A percentile compares a stretch with the other conserved stretches of the same genome.
Evolutionary conservation across 2,888 invertebrate genomes (phyloP).

Genomic region (Pristionchus mayeri): DNA sequence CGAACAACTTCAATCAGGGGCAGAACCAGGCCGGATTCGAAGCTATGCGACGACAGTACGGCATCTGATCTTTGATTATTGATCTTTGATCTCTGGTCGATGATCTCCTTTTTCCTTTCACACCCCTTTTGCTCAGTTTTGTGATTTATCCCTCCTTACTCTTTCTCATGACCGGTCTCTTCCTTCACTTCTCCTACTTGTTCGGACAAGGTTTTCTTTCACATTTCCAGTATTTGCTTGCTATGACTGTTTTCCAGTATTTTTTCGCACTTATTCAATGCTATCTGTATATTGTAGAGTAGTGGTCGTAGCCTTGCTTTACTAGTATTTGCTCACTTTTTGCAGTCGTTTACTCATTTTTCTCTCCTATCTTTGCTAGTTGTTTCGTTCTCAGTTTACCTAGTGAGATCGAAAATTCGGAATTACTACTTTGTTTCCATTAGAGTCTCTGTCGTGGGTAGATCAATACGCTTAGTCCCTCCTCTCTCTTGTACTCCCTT

Average conservation of each 20-base stretch:
- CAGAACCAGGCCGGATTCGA: neutral
- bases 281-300: constrained; percentile 10
- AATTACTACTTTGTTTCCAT: neutral
- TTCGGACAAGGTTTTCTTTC: neutral
- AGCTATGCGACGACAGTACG: neutral
- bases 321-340: too few relatives aligned
- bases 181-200: constrained; percentile 5
- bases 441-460: constrained; percentile 27
- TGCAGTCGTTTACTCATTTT: too few relatives aligned
- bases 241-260: too few relatives aligned
- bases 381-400: too few relatives aligned
- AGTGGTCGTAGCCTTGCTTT: neutral
- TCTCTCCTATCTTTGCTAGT: neutral
- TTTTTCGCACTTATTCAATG: neutral
- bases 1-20: neutral
- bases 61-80: neutral
- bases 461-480: constrained; percentile 30
- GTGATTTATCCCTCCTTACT: neutral
- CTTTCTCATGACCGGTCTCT: constrained; percentile 19
- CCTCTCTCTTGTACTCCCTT: neutral
- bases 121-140: too few relatives aligned
- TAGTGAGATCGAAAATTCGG: too few relatives aligned
- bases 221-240: too few relatives aligned
- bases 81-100: constrained; percentile 7
- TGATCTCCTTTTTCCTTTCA: too few relatives aligned